Base-by-base conservation (phyloP, 2,797 vertebrate species). In the Melanitta fusca region DNA sequence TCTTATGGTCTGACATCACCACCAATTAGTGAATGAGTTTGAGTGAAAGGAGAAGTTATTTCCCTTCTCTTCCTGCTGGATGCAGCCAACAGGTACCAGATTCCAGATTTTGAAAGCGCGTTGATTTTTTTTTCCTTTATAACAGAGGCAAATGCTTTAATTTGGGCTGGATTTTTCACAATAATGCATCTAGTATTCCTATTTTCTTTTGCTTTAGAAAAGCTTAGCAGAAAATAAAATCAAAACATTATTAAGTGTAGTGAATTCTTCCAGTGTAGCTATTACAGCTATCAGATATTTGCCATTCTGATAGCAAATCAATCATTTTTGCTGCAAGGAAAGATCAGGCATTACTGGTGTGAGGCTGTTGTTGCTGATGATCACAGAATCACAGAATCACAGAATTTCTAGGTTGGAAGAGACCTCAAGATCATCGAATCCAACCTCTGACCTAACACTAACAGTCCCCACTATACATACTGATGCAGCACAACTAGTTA, bases 251-350 rank as follows among this genome's bases (percentile, higher is more conserved):
- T 91, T 94, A 53, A 53, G 16, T 41, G 36, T 32, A 81, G 71
- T 56, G 38, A 77, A 61, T 80, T 88, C 47, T 38, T 88, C 81
- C 74, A 65, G 34, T 61, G 43, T 65, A 86, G 64, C 61, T 93
- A 75, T 95, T 95, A 84, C 43, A 74, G 60, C 71, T 64, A 80
- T 82, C 85, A 94, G 89, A 89, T 91, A 93, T 80, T 94, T 93
- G 82, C 84, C 88, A 54, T 88, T 61, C 78, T 90, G 94, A 78
- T 88, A 78, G 45, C 43, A 94, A 94, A 96, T 71, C 89, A 77
- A 90, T 74, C 75, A 66, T 0, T 80, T 93, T 96, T 81, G 72
- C 80, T 82, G 70, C 57, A 75, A 88, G 60, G 32, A 80, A 93
- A 95, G 51, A 86, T 65, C 49, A 45, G 53, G 34, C 45, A 24